These are phyloP conservation scores for Phasia obesa DNA, from an alignment of 2,888 invertebrate genomes.

Conservation along the genomic window DNA sequence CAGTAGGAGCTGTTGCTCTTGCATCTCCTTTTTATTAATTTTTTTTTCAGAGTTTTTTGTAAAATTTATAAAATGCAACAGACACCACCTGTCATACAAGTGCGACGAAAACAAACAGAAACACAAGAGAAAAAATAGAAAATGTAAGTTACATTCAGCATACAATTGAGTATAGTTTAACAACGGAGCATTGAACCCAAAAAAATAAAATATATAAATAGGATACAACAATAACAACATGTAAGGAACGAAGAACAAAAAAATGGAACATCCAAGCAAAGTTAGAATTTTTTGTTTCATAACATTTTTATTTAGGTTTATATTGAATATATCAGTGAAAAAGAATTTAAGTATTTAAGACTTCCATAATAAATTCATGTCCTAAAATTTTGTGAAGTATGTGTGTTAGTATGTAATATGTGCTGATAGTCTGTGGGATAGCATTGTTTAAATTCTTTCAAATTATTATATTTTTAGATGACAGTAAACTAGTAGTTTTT, in stretches of 20 bases:
- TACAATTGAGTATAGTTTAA: slow-evolving; percentile 55
- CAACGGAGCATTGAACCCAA: slow-evolving; percentile 63
- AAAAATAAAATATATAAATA: slow-evolving; percentile 46
- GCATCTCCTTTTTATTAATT: slow-evolving; percentile 48
- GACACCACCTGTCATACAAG: slow-evolving; percentile 64
- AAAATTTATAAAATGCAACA: slow-evolving; percentile 37
- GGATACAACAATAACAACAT: slow-evolving; percentile 39
- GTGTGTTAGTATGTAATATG: too few species aligned
- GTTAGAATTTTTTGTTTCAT: too few species aligned
- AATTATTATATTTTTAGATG: too few species aligned
- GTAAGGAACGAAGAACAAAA: background rate
- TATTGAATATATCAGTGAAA: background rate
- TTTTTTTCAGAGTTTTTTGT: slow-evolving; percentile 12
- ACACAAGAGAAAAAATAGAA: slow-evolving; percentile 3
- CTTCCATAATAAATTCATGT: too few species aligned
- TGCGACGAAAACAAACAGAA: slow-evolving; percentile 5
- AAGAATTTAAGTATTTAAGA: too few species aligned
- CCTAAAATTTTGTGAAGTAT: too few species aligned
- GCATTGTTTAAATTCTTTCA: too few species aligned
- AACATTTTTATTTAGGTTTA: background rate
- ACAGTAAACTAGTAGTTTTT: too few species aligned
- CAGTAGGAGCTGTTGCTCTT: slow-evolving; percentile 59
- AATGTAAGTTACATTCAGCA: slow-evolving; percentile 20
- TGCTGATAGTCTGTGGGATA: too few species aligned
- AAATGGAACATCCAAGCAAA: slow-evolving; percentile 19